A percentile compares a stretch with the other conserved stretches of the same genome.
These are phyloP conservation scores for Gambusia holbrooki DNA, from an alignment of 2,113 vertebrate genomes.

Conservation along the genomic window DNA sequence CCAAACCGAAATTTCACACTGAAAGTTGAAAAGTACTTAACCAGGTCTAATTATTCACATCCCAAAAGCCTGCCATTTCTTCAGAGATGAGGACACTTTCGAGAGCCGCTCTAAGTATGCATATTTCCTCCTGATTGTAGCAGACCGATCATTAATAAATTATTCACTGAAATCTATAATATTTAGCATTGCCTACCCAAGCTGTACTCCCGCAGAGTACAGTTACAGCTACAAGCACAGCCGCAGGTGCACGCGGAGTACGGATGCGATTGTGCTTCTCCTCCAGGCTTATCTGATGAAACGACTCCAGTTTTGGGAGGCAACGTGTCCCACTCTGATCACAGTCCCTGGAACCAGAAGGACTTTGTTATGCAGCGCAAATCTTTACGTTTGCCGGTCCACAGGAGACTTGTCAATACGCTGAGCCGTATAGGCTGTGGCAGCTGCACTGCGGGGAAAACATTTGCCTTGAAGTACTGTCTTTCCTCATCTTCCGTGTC, in stretches of 20 bases:
- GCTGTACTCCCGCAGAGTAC: constrained; percentile 26
- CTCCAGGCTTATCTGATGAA: constrained; percentile 74
- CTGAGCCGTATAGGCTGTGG: constrained; percentile 89
- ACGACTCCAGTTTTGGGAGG: constrained; percentile 54
- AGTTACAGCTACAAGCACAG: constrained; percentile 64
- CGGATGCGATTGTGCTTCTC: constrained; percentile 70
- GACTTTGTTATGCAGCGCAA: constrained; percentile 73
- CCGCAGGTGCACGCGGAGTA: constrained; percentile 71
- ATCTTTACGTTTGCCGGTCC: constrained; percentile 87
- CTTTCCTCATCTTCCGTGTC: constrained; percentile 98
- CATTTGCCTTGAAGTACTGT: constrained; percentile 97
- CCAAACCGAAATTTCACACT: too few species aligned
- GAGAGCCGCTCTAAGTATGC: neutral
- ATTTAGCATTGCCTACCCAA: constrained; percentile 38
- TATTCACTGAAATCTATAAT: constrained; percentile 38
- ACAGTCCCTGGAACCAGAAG: constrained; percentile 50
- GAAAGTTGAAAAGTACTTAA: neutral
- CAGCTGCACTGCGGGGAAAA: constrained; percentile 95
- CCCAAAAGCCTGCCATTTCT: neutral
- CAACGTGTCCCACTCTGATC: constrained; percentile 30
- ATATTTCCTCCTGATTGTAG: neutral
- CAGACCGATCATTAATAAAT: constrained; percentile 3
- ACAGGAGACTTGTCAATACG: constrained; percentile 94
- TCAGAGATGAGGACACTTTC: fast-evolving
- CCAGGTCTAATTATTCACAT: neutral